These are phyloP conservation scores for Plebejus argus DNA, from an alignment of 2,888 invertebrate genomes.

Conservation along the genomic window DNA sequence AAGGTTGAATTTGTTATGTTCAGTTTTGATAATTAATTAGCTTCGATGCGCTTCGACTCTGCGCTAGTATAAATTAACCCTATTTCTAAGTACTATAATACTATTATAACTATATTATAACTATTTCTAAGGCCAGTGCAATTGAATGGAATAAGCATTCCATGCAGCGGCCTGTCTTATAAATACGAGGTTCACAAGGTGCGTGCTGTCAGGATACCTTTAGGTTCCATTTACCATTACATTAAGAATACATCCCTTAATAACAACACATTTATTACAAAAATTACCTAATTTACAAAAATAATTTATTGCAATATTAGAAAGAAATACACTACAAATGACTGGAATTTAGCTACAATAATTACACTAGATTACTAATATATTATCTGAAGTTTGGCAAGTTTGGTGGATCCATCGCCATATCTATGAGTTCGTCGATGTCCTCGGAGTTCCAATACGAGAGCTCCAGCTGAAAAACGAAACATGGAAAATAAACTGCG, in stretches of 20 bases:
- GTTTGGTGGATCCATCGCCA: slow-evolving; percentile 68
- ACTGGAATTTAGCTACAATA: slow-evolving; percentile 35
- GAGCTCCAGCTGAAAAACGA: slow-evolving; percentile 62
- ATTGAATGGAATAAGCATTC: too few species aligned
- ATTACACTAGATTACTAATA: slow-evolving; percentile 17
- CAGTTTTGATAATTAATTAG: too few species aligned
- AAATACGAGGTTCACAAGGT: neutral
- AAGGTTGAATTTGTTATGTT: too few species aligned
- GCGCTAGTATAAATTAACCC: too few species aligned
- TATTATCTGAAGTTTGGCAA: slow-evolving; percentile 52
- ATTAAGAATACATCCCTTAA: slow-evolving; percentile 38
- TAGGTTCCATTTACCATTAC: neutral
- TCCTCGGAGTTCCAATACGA: slow-evolving; percentile 75
- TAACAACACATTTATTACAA: slow-evolving; percentile 33
- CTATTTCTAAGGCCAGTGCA: too few species aligned
- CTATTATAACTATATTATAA: too few species aligned
- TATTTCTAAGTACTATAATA: too few species aligned
- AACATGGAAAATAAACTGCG: neutral
- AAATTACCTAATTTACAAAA: slow-evolving; percentile 43
- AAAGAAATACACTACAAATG: slow-evolving; percentile 32
- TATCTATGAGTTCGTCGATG: slow-evolving; percentile 73
- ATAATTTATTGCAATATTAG: slow-evolving; percentile 47
- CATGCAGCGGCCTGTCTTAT: too few species aligned
- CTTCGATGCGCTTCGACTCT: too few species aligned
- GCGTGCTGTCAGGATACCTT: neutral